Conservation (phyloP, 2,797 vertebrate species). For the Pogoniulus pusillus region DNA sequence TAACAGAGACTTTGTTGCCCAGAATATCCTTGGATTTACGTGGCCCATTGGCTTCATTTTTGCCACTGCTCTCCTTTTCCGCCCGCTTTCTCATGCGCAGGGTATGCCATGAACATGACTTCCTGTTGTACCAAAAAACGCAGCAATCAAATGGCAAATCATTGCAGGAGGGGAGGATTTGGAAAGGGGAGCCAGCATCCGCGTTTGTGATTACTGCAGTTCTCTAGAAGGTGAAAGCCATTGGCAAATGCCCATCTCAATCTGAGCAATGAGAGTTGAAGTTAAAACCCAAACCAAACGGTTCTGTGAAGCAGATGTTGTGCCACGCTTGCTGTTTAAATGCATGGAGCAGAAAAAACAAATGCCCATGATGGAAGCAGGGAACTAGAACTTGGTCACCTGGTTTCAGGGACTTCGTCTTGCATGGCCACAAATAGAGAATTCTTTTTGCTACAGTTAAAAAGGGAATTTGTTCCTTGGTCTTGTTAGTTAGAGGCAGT, state of each 20-base stretch:
- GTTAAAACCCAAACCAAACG: slow-evolving; percentile 42
- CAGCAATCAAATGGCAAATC: slow-evolving; percentile 84
- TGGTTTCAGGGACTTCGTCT: slow-evolving; percentile 11
- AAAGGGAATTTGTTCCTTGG: neutral
- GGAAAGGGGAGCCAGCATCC: slow-evolving; percentile 65
- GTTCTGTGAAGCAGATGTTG: slow-evolving; percentile 54
- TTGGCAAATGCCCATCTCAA: neutral
- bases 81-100: slow-evolving; percentile 97
- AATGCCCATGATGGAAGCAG: slow-evolving; percentile 51
- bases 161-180: slow-evolving; percentile 68
- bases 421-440: neutral
- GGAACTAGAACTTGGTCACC: slow-evolving; percentile 3
- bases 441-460: neutral
- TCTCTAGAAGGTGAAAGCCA: slow-evolving; percentile 56
- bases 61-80: slow-evolving; percentile 87
- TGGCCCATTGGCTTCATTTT: slow-evolving; percentile 87
- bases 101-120: slow-evolving; percentile 99
- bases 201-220: slow-evolving; percentile 47
- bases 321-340: slow-evolving; percentile 44
- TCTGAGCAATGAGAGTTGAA: slow-evolving; percentile 49
- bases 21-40: slow-evolving; percentile 91
- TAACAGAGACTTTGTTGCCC: slow-evolving; percentile 89
- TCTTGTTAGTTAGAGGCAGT: neutral
- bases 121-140: slow-evolving; percentile 95
- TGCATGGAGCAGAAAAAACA: slow-evolving; percentile 42